Evolutionary conservation across 2,888 invertebrate species (phyloP).

Genomic region (Cynaeus angustus): DNA sequence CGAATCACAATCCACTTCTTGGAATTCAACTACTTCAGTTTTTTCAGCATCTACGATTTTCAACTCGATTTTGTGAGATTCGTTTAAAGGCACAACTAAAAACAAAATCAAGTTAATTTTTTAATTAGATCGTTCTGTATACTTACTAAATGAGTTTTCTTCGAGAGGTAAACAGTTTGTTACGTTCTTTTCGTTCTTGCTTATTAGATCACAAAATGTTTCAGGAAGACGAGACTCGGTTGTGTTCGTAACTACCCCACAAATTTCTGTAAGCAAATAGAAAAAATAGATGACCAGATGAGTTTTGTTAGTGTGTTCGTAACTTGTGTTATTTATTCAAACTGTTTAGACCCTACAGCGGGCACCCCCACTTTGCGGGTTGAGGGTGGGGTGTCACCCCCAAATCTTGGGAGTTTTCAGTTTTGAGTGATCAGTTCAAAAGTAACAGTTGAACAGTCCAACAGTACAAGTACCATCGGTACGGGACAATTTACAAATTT

Average conservation of each 20-base stretch:
- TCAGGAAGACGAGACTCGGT: conserved; percentile 45
- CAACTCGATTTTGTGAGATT: conserved; percentile 48
- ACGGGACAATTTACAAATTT: no score
- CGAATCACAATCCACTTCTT: conserved; percentile 54
- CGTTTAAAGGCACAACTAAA: conserved; percentile 48
- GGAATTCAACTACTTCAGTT: conserved; percentile 49
- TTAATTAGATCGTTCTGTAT: not conserved
- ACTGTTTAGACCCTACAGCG: no score
- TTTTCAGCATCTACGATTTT: conserved; percentile 40
- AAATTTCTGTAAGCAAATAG: conserved; percentile 48
- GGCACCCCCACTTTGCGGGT: no score
- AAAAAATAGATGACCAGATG: no score
- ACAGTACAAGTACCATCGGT: no score
- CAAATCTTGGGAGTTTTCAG: no score
- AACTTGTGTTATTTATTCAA: no score
- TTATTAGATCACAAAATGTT: conserved; percentile 52
- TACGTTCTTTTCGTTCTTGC: conserved; percentile 43
- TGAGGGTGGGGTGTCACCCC: no score
- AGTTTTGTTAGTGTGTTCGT: no score
- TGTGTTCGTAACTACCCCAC: conserved; percentile 52
- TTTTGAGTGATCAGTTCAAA: no score
- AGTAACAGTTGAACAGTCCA: no score
- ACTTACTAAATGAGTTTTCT: conserved; percentile 49
- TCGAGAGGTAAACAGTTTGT: conserved; percentile 48
- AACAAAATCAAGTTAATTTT: not conserved